Base-by-base conservation (phyloP, 2,888 invertebrate genomes). In the Neocrepidodera transversa region DNA sequence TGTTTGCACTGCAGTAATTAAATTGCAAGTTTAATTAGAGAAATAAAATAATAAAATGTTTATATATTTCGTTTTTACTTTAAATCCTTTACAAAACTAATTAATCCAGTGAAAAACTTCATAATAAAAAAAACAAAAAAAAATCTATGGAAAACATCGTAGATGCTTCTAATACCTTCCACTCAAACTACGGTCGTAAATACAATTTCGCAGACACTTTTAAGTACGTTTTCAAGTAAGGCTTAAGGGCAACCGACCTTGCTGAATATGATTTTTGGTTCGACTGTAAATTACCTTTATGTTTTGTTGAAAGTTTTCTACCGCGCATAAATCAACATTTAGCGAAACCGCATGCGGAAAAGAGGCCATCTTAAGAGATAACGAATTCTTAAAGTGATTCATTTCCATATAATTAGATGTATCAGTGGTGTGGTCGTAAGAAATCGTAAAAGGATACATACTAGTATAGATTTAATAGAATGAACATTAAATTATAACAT, bases 391-490 rank as follows among this genome's bases (percentile, higher is more conserved):
- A 64, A 65, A 69, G 67, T 68, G 69, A 71, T 69, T 71, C 68
- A 71, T 71, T 71, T 70, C 70, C 72, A 71, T 70, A 71, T 68
- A 71, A 71, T 71, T 70, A 69, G 65, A 69, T 18, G 6, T 18
- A 42, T 18, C 20, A 28, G 47, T 16, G 16, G 47, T 28, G 47
- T 20, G 10, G 17, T 28, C n/a, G n/a, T n/a, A n/a, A n/a, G n/a
- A n/a, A n/a, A n/a, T n/a, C n/a, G n/a, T n/a, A n/a, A n/a, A n/a
- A n/a, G n/a, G n/a, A n/a, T n/a, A n/a, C n/a, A n/a, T n/a, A n/a
- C n/a, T n/a, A n/a, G n/a, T n/a, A n/a, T n/a, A n/a, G n/a, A n/a
- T n/a, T n/a, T n/a, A n/a, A n/a, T n/a, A n/a, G n/a, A n/a, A n/a
- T n/a, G n/a, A n/a, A n/a, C n/a, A n/a, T n/a, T n/a, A n/a, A n/a